Base-by-base conservation (phyloP, 2,797 vertebrate genomes). In the Neomorphus geoffroyi region DNA sequence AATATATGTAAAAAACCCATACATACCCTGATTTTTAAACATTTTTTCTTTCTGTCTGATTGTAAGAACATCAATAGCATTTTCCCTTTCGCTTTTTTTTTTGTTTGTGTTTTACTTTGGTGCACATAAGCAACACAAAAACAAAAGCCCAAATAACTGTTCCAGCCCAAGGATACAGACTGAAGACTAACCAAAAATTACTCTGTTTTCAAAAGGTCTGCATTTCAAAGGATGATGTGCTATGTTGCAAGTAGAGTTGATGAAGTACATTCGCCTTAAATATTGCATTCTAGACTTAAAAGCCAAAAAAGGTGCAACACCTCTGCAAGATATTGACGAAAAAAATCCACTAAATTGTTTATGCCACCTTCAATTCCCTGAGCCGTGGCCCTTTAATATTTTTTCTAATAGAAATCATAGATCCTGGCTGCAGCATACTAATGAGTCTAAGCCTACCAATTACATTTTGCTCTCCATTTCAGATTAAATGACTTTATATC, bases 381-480 rank as follows among this genome's bases (percentile, higher is more conserved):
- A 94, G 74, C 78, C 87, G 93, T 88, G 50, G 80, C 71, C 53
- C 80, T 94, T 94, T 94, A 94, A 94, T 97, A 94, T 93, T 96
- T 96, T 95, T 92, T 96, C 74, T 96, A 94, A 92, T 94, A 94
- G 69, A 64, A 96, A 93, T 94, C 90, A 85, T 69, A 94, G 95
- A 96, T 60, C 65, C 57, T 87, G 74, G 37, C 95, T 91, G 67
- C 86, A 96, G 96, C 86, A 96, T 96, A 93, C 96, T 96, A 96
- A 97, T 94, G 88, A 96, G 46, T 82, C 78, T 93, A 85, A 95
- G 90, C 74, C 78, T 95, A 94, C 91, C 94, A 96, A 94, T 96
- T 97, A 97, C 92, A 80, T 96, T 96, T 94, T 89, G 78, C 85
- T 97, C 92, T 96, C 90, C 83, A 66, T 97, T 96, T 96, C 90